Conservation (phyloP, 2,113 vertebrate genomes). For the Nerophis lumbriciformis region DNA sequence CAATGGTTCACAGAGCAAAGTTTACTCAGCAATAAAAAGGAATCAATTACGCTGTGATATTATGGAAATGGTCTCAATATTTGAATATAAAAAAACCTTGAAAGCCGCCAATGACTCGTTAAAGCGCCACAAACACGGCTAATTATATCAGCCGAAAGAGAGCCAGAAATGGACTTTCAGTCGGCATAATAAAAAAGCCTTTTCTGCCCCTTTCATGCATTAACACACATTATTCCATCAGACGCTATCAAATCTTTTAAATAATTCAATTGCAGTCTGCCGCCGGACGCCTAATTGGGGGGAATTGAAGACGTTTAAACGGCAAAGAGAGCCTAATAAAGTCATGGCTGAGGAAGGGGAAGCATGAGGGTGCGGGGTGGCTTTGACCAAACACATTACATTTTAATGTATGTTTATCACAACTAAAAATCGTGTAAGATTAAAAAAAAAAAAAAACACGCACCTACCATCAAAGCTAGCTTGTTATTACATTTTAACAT, state of each 20-base stretch:
- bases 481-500: too few species aligned
- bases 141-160: constrained; percentile 52
- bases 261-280: constrained; percentile 57
- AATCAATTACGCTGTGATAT: constrained; percentile 65
- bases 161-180: constrained; percentile 39
- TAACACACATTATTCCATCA: constrained; percentile 55
- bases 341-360: constrained; percentile 24
- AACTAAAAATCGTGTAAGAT: too few species aligned
- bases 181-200: constrained; percentile 37
- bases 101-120: constrained; percentile 67
- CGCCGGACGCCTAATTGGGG: constrained; percentile 52
- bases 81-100: constrained; percentile 66
- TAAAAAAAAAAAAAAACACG: too few species aligned
- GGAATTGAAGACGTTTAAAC: constrained; percentile 59
- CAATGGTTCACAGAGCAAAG: constrained; percentile 59
- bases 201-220: constrained; percentile 28
- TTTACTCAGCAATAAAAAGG: constrained; percentile 65
- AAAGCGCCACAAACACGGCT: constrained; percentile 65
- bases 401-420: too few species aligned
- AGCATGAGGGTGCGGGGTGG: too few species aligned
- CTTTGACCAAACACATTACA: too few species aligned
- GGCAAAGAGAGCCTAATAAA: constrained; percentile 58
- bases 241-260: constrained; percentile 61
- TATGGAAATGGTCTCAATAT: constrained; percentile 71
- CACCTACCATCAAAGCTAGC: too few species aligned